Conservation (phyloP, 2,888 invertebrate genomes). For the Elysia crispata region DNA sequence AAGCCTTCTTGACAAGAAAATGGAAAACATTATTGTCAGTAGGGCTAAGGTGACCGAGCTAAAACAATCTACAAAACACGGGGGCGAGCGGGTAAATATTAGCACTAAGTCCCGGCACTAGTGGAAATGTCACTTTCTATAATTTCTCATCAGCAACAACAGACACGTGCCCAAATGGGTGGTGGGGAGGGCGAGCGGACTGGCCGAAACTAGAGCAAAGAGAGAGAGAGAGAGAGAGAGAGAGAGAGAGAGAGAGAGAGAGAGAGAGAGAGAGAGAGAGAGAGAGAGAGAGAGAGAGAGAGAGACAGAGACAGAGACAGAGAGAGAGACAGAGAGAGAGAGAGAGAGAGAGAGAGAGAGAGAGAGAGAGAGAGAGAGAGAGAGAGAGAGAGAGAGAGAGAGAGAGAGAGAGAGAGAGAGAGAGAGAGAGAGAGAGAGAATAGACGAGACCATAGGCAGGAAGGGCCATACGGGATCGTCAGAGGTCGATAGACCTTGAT, state of each 20-base stretch:
- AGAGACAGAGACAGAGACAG: not conserved
- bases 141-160: no score
- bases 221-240: slow-evolving; percentile 18
- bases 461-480: no score
- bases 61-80: no score
- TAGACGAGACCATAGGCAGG: not conserved
- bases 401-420: slow-evolving; percentile 19
- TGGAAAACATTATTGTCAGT: no score
- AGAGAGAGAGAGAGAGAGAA: not conserved
- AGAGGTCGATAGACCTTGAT: no score
- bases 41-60: no score
- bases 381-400: not conserved
- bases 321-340: slow-evolving; percentile 28
- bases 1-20: no score
- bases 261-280: slow-evolving; percentile 11
- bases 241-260: slow-evolving; percentile 25
- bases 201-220: not conserved
- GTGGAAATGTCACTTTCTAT: no score
- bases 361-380: slow-evolving; percentile 22
- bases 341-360: slow-evolving; percentile 32
- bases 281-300: slow-evolving; percentile 17
- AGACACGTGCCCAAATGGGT: not conserved
- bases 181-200: not conserved
- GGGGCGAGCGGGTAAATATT: no score
- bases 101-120: no score